phyloP scores from a whole-genome alignment of 2,113 vertebrate genomes.

The Podarcis cretensis region DNA sequence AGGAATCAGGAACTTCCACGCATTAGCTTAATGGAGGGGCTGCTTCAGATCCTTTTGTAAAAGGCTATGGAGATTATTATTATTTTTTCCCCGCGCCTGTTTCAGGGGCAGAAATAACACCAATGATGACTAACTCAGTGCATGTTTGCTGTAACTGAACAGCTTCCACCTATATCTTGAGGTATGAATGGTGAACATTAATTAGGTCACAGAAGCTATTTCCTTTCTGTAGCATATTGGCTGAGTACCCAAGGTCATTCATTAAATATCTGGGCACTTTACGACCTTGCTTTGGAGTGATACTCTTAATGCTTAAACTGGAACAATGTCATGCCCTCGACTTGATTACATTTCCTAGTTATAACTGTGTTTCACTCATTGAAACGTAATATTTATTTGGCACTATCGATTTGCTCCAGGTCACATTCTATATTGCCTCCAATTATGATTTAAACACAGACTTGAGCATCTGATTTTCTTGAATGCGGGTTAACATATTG shows the following conservation, averaged over 20 bases:
- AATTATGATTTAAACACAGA: conserved; percentile 47
- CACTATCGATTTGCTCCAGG: conserved; percentile 40
- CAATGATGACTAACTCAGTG: conserved; percentile 2
- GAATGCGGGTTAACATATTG: conserved; percentile 33
- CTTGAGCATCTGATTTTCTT: conserved; percentile 45
- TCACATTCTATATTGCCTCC: conserved; percentile 13
- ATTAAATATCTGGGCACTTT: conserved; percentile 43
- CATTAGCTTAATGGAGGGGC: not conserved
- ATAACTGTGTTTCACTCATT: conserved; percentile 37
- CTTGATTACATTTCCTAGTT: conserved; percentile 46
- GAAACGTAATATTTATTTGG: conserved; percentile 33
- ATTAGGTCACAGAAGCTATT: conserved; percentile 3
- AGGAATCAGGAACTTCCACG: not conserved
- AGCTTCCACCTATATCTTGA: conserved; percentile 25
- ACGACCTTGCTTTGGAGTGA: not conserved
- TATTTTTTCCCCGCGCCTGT: accelerated
- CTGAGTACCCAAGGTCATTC: conserved; percentile 34
- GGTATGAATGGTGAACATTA: not conserved
- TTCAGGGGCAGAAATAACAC: not conserved
- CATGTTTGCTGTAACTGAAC: conserved; percentile 38
- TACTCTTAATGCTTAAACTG: conserved; percentile 20
- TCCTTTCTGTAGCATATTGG: conserved; percentile 19
- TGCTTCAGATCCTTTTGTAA: not conserved
- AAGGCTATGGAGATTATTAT: not conserved
- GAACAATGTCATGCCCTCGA: not conserved